Percentiles rank a stretch among this genome's conserved stretches.
Evolutionary conservation across 2,797 vertebrate species (phyloP).

Genomic region (Rhinogobio ventralis): DNA sequence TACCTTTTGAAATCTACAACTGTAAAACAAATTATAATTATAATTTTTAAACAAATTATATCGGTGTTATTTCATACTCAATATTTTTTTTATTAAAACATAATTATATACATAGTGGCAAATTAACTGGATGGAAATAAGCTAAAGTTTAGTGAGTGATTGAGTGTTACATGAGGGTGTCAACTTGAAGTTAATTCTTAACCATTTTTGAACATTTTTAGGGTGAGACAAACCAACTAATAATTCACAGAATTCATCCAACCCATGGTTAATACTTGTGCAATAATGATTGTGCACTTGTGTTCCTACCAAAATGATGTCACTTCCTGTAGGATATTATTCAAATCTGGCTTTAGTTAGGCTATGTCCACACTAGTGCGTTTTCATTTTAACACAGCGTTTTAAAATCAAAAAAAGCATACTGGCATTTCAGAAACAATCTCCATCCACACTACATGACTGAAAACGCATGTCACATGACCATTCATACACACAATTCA

Average conservation of each 20-base stretch:
- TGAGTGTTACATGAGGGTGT: background rate
- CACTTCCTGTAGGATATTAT: background rate
- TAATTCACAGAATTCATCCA: conserved; percentile 1
- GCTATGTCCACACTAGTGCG: too few species aligned
- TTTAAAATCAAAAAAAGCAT: too few species aligned
- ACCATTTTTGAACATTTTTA: background rate
- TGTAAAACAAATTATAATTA: background rate
- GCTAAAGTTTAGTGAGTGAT: background rate
- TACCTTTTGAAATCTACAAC: background rate
- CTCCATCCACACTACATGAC: too few species aligned
- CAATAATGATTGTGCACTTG: background rate
- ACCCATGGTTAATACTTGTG: background rate
- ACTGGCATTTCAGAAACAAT: too few species aligned
- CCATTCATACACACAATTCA: too few species aligned
- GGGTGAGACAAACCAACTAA: background rate
- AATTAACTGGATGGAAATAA: background rate
- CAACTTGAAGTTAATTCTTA: background rate
- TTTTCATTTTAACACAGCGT: too few species aligned
- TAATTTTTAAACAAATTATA: too few species aligned
- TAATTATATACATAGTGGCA: background rate
- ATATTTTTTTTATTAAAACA: background rate
- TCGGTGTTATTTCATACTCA: background rate
- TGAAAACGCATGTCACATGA: too few species aligned
- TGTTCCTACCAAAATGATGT: background rate
- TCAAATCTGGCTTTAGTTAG: background rate